These are phyloP conservation scores for Galago senegalensis DNA, from an alignment of 2,797 vertebrate species.

Conservation along the genomic window DNA sequence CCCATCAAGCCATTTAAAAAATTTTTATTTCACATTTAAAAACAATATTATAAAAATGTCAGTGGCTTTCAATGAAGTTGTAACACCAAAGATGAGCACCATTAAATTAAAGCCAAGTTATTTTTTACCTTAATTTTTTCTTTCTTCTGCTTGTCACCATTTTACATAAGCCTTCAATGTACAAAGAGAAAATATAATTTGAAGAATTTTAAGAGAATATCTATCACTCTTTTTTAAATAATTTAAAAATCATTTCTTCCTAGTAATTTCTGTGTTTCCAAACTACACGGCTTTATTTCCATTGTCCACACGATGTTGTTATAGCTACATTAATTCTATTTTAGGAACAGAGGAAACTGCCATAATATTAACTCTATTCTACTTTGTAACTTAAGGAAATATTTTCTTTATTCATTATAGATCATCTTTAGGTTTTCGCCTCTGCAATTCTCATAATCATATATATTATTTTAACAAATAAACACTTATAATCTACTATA, in stretches of 20 bases:
- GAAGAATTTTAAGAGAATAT: slow-evolving; percentile 17
- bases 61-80: slow-evolving; percentile 19
- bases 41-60: background rate
- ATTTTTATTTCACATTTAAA: slow-evolving; percentile 20
- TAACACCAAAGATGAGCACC: background rate
- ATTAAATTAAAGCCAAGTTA: slow-evolving; percentile 21
- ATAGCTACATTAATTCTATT: slow-evolving; percentile 1
- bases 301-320: background rate
- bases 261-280: slow-evolving; percentile 37
- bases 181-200: background rate
- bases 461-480: background rate
- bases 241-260: slow-evolving; percentile 43
- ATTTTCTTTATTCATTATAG: background rate
- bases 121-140: slow-evolving; percentile 46
- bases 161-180: slow-evolving; percentile 11
- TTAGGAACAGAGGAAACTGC: background rate
- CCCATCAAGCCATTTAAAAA: background rate
- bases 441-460: background rate
- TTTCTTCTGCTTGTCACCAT: background rate
- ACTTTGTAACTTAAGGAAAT: background rate
- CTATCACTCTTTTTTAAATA: background rate
- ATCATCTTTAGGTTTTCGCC: background rate
- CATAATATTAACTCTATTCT: background rate
- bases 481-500: background rate
- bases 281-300: background rate